A percentile compares a stretch with the other conserved stretches of the same genome.
Conservation (phyloP, 2,113 vertebrate species). For the Dromaius novaehollandiae region DNA sequence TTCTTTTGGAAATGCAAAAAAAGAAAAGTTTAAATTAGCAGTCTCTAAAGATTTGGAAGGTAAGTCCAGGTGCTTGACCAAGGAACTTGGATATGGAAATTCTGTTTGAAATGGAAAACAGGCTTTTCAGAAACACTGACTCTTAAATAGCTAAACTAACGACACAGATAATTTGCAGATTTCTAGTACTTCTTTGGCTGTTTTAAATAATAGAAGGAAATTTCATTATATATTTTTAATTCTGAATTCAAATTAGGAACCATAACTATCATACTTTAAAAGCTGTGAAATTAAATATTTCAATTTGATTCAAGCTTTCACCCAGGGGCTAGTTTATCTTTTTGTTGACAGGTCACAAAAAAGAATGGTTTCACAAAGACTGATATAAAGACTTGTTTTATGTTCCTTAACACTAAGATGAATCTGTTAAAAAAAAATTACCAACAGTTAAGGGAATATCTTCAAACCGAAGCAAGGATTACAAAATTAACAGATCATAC, state of each 20-base stretch:
- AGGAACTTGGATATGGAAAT: not conserved
- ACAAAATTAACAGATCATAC: not conserved
- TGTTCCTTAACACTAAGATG: not conserved
- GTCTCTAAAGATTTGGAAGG: not conserved
- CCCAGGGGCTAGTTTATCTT: not conserved
- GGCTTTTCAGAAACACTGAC: not conserved
- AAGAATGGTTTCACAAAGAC: not conserved
- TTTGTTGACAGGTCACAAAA: not conserved
- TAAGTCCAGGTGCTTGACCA: not conserved
- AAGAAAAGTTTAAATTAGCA: not conserved
- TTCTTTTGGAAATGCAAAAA: not conserved
- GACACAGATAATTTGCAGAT: not conserved
- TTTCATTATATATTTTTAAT: not conserved
- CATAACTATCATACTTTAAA: not conserved
- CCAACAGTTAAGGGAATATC: not conserved
- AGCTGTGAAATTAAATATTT: not conserved
- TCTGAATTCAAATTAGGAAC: not conserved
- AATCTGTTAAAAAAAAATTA: not conserved
- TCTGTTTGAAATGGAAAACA: not conserved
- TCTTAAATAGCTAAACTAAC: not conserved
- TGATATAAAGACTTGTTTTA: not conserved
- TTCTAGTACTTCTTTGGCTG: not conserved
- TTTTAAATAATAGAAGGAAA: not conserved
- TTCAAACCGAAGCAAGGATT: not conserved
- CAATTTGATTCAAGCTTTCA: not conserved